These are phyloP conservation scores for Flabesymbios commensalis DNA, from an alignment of 2,888 invertebrate genomes.

Conservation along the genomic window DNA sequence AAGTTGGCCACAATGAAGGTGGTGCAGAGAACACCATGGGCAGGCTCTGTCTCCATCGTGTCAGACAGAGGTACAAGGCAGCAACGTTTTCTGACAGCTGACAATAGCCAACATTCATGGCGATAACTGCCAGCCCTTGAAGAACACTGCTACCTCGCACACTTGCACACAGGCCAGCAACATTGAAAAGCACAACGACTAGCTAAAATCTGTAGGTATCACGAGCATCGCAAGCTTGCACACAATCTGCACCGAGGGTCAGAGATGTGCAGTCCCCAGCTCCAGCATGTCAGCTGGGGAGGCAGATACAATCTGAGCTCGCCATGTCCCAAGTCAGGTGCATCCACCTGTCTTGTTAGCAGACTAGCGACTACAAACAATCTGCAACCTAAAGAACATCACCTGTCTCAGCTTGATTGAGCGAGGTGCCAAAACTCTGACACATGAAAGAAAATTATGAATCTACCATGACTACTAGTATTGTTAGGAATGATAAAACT, in stretches of 20 bases:
- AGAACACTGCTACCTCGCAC: slow-evolving; percentile 6
- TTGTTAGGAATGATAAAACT: too few relatives aligned
- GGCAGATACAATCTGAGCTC: not conserved
- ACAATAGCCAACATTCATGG: slow-evolving; percentile 12
- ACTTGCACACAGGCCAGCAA: slow-evolving; percentile 15
- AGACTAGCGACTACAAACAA: too few relatives aligned
- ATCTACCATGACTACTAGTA: too few relatives aligned
- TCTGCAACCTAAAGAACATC: too few relatives aligned
- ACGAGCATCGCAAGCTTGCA: too few relatives aligned
- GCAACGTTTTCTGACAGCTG: not conserved
- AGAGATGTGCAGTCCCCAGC: slow-evolving; percentile 24
- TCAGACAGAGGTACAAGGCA: slow-evolving; percentile 34
- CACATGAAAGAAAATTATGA: too few relatives aligned
- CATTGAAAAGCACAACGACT: slow-evolving; percentile 6
- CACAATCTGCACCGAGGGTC: slow-evolving; percentile 12
- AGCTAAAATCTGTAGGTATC: not conserved
- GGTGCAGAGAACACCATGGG: too few relatives aligned
- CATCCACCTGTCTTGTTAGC: too few relatives aligned
- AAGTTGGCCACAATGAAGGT: too few relatives aligned
- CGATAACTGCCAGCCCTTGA: slow-evolving; percentile 10
- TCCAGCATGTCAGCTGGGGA: slow-evolving; percentile 36
- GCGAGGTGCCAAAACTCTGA: too few relatives aligned
- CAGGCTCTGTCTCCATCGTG: too few relatives aligned
- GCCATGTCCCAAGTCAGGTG: not conserved
- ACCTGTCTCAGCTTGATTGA: too few relatives aligned